A percentile compares a stretch with the other conserved stretches of the same genome.
These are phyloP conservation scores for Hydrozoanthus tunicans DNA, from an alignment of 64 coral and sea anemone genomes.

Conservation along the genomic window DNA sequence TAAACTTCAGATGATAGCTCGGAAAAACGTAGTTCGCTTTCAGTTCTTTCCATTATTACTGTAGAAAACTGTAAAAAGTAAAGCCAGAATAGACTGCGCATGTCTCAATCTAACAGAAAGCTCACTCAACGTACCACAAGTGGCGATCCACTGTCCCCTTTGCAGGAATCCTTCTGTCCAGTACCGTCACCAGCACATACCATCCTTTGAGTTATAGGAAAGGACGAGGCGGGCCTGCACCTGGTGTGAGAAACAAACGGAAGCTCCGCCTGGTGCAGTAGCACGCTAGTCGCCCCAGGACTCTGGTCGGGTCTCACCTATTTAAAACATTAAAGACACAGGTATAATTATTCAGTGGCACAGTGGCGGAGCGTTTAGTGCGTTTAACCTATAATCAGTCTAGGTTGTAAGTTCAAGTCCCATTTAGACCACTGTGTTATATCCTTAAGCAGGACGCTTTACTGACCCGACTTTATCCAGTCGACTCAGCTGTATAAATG, in stretches of 20 bases:
- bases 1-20: no score
- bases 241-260: constrained; percentile 58
- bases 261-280: constrained; percentile 67
- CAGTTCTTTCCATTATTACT: no score
- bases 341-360: not conserved
- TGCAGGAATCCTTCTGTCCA: constrained; percentile 60
- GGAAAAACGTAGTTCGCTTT: no score
- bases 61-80: no score
- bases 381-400: not conserved
- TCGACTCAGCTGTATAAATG: no score
- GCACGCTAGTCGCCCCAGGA: not conserved
- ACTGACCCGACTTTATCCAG: no score
- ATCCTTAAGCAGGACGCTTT: no score
- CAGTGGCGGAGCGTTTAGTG: no score
- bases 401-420: not conserved
- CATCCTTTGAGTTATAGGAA: constrained; percentile 62
- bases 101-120: not conserved
- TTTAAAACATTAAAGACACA: not conserved
- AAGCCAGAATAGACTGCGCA: not conserved
- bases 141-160: constrained; percentile 89
- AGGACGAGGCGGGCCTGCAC: constrained; percentile 58
- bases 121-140: constrained; percentile 55
- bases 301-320: constrained; percentile 30
- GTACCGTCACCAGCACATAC: constrained; percentile 64
- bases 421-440: no score